Conservation (phyloP, 2,797 vertebrate species). For the Parauchenoglanis ngamensis region DNA sequence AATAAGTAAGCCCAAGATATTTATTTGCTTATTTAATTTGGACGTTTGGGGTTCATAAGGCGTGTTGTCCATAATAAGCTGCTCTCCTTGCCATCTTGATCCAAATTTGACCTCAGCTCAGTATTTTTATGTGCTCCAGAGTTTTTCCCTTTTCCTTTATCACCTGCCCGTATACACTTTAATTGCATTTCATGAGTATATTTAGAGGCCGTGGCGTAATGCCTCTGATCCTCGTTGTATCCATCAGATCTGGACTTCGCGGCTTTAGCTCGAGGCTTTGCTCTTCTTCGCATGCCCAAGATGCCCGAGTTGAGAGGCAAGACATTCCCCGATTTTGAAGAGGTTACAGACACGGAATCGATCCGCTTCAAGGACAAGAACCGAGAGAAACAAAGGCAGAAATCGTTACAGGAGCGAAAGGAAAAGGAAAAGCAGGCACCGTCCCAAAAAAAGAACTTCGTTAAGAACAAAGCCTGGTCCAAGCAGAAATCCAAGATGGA, state of each 20-base stretch:
- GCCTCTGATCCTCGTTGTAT: not conserved
- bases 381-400: slow-evolving; percentile 87
- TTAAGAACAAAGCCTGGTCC: slow-evolving; percentile 89
- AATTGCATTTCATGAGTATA: not conserved
- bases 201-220: not conserved
- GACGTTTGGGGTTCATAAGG: not conserved
- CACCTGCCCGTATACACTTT: not conserved
- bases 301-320: slow-evolving; percentile 94
- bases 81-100: not conserved
- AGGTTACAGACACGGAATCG: slow-evolving; percentile 81
- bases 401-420: slow-evolving; percentile 76
- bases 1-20: not conserved
- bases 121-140: not conserved
- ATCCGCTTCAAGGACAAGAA: slow-evolving; percentile 94
- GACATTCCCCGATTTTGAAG: slow-evolving; percentile 78
- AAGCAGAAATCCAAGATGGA: slow-evolving; percentile 90
- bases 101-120: not conserved
- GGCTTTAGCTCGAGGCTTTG: slow-evolving; percentile 85
- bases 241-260: slow-evolving; percentile 87
- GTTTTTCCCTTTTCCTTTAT: not conserved
- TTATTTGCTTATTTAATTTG: not conserved
- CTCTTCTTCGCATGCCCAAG: slow-evolving; percentile 88
- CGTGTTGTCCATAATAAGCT: not conserved
- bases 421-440: slow-evolving; percentile 54
- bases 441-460: slow-evolving; percentile 68